phyloP scores from a whole-genome alignment of 2,797 vertebrate species.

The Vespertilio murinus region DNA sequence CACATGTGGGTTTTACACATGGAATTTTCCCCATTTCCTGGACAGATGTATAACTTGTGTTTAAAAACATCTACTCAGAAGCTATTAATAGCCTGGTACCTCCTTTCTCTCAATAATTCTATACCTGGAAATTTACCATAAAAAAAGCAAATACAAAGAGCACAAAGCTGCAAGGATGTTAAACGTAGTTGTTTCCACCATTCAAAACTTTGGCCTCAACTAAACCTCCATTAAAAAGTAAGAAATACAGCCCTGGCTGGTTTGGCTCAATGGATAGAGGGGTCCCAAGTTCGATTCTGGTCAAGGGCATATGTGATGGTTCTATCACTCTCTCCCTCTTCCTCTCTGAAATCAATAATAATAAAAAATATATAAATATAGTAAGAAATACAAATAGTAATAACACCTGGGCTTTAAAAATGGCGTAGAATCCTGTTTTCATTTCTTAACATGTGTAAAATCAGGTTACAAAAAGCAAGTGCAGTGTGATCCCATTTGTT shows the following conservation, averaged over 20 bases:
- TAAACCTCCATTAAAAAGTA: background rate
- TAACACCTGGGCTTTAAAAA: background rate
- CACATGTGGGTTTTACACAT: background rate
- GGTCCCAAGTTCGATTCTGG: no score
- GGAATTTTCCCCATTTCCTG: background rate
- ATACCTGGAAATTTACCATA: background rate
- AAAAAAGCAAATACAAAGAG: background rate
- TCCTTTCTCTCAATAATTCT: conserved; percentile 1
- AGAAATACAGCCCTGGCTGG: background rate
- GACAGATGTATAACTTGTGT: background rate
- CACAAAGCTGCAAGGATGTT: background rate
- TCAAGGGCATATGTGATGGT: no score
- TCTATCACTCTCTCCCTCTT: no score
- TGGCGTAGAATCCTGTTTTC: background rate
- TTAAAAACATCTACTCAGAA: background rate
- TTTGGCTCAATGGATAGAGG: no score
- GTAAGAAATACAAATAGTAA: background rate
- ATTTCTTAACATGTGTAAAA: background rate
- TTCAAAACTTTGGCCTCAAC: background rate
- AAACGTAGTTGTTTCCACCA: background rate
- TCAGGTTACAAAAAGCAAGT: background rate
- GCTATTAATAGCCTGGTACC: background rate
- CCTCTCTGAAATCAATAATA: no score
- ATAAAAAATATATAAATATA: background rate
- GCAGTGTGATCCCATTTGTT: background rate